These are phyloP conservation scores for Telmatochromis sp. DNA, from an alignment of 2,113 vertebrate species.

Conservation along the genomic window DNA sequence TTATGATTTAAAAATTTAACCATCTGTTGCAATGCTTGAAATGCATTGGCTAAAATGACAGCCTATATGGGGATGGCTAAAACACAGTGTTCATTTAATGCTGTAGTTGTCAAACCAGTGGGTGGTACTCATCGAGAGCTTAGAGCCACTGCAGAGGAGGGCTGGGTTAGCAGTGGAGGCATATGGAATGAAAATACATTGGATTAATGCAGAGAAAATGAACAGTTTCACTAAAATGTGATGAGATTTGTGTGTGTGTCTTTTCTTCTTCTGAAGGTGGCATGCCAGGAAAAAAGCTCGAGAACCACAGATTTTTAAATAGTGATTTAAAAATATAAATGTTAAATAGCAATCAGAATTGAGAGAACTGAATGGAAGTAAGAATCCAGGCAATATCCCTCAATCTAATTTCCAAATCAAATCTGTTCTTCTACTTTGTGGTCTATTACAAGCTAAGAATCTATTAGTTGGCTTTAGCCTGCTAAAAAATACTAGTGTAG, in stretches of 20 bases:
- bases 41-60: neutral
- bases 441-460: constrained; percentile 18
- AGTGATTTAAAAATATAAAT: neutral
- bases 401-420: constrained; percentile 1
- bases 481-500: constrained; percentile 11
- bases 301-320: neutral
- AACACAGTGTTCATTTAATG: neutral
- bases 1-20: neutral
- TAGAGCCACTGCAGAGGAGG: neutral
- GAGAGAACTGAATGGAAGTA: neutral
- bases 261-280: neutral
- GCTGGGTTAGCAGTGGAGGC: neutral
- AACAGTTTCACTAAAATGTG: neutral
- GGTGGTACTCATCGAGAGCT: neutral
- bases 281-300: neutral
- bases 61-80: neutral
- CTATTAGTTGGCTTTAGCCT: neutral
- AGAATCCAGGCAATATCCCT: neutral
- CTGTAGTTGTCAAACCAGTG: neutral
- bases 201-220: neutral
- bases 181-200: neutral
- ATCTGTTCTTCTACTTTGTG: neutral
- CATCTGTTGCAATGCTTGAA: neutral
- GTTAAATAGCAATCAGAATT: neutral
- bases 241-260: neutral